Conservation (phyloP, 2,113 vertebrate genomes). For the Chrysemys picta region DNA sequence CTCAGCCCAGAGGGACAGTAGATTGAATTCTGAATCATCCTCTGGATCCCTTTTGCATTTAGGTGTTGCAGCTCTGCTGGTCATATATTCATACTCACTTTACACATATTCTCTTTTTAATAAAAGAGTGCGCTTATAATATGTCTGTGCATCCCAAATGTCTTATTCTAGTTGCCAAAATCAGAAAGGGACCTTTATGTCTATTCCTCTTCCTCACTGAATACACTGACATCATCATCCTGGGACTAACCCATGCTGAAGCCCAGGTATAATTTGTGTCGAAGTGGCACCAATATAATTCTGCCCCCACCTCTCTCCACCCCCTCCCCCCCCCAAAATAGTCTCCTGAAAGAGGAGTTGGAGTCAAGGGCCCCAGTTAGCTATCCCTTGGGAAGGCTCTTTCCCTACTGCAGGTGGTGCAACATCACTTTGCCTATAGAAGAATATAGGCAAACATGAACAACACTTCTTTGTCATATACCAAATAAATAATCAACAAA, state of each 20-base stretch:
- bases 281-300: fast-evolving
- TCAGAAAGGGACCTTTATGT: not conserved
- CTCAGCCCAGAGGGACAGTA: not conserved
- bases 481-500: not conserved
- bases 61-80: not conserved
- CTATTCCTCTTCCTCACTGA: not conserved
- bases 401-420: not conserved
- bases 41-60: not conserved
- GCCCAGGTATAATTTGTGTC: not conserved
- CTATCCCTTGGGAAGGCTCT: not conserved
- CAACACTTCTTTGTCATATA: not conserved
- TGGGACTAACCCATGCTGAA: not conserved
- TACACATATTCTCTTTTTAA: not conserved
- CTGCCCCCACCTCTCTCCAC: not conserved
- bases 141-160: not conserved
- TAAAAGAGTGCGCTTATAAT: not conserved
- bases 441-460: not conserved
- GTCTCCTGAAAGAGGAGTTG: not conserved
- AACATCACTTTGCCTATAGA: not conserved
- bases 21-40: not conserved
- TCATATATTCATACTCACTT: not conserved
- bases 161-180: not conserved
- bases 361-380: fast-evolving
- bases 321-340: not conserved
- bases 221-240: not conserved